Percentiles rank a stretch among this genome's conserved stretches.
Conservation (phyloP, 2,888 invertebrate genomes). For the Rhingia campestris region DNA sequence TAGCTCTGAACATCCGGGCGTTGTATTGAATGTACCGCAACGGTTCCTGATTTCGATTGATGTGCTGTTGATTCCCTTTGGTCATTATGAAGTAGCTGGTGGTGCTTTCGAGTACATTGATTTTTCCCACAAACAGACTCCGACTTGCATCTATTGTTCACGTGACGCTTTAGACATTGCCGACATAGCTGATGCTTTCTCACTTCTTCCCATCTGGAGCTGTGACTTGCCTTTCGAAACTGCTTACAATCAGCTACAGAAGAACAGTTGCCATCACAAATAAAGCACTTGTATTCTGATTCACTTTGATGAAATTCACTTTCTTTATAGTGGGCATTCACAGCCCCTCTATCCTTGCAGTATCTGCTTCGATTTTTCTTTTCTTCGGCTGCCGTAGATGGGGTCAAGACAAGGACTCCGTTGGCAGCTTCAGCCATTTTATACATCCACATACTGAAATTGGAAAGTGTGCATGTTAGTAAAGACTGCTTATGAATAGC, state of each 20-base stretch:
- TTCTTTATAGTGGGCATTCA: conserved; percentile 9
- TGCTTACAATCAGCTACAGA: conserved; percentile 15
- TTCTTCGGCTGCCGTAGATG: not conserved
- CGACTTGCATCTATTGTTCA: too few species aligned
- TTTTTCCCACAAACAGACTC: too few species aligned
- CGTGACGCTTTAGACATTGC: not conserved
- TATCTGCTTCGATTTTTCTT: conserved; percentile 16
- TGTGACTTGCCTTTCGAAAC: not conserved
- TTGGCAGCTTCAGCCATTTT: conserved; percentile 14
- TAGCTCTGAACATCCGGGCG: not conserved
- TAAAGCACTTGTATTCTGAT: conserved; percentile 6
- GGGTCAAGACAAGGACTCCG: not conserved
- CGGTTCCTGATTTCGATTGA: too few species aligned
- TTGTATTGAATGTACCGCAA: too few species aligned
- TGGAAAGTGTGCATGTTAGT: not conserved
- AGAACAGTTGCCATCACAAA: conserved; percentile 12
- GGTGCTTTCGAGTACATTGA: too few species aligned
- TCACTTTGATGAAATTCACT: not conserved
- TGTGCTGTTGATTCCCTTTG: too few species aligned
- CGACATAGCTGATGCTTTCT: too few species aligned
- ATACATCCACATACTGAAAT: conserved; percentile 39
- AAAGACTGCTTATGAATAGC: conserved; percentile 36
- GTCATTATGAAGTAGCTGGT: too few species aligned
- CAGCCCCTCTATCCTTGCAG: conserved; percentile 13
- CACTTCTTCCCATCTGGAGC: too few species aligned